phyloP scores from a whole-genome alignment of 2,888 invertebrate genomes.

The Chalcis sispes region DNA sequence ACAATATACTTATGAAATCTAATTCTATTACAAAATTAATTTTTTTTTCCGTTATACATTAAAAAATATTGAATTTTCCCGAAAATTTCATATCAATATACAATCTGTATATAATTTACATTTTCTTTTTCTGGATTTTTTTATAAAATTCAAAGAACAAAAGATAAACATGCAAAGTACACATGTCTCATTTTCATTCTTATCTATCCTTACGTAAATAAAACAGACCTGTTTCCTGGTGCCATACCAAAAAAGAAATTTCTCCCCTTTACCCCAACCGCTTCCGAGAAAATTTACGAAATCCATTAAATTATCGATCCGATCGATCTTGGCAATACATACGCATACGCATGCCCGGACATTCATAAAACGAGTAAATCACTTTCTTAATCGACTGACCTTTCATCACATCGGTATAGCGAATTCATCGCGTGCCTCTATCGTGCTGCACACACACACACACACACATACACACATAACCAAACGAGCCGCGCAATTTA shows the following conservation, averaged over 20 bases:
- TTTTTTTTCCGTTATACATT: too few species aligned
- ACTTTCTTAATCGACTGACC: conserved; percentile 18
- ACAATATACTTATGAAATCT: too few species aligned
- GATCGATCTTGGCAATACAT: conserved; percentile 34
- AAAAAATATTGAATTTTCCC: too few species aligned
- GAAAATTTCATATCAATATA: too few species aligned
- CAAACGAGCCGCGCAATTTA: conserved; percentile 13
- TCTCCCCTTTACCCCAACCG: neutral
- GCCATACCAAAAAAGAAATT: neutral
- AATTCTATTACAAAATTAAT: too few species aligned
- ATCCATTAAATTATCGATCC: conserved; percentile 16
- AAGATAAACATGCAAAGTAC: too few species aligned
- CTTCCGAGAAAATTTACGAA: conserved; percentile 1
- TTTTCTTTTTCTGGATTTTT: too few species aligned
- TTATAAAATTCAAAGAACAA: too few species aligned
- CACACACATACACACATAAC: neutral
- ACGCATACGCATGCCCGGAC: too few species aligned
- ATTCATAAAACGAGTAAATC: conserved; percentile 25
- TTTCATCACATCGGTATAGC: conserved; percentile 34
- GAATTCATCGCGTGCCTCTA: too few species aligned
- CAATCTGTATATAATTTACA: too few species aligned
- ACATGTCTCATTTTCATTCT: too few species aligned
- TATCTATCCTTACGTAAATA: conserved; percentile 4
- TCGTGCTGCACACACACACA: conserved; percentile 1
- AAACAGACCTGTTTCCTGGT: neutral